These are phyloP conservation scores for Cheilosia soror DNA, from an alignment of 2,888 invertebrate species.

Conservation along the genomic window DNA sequence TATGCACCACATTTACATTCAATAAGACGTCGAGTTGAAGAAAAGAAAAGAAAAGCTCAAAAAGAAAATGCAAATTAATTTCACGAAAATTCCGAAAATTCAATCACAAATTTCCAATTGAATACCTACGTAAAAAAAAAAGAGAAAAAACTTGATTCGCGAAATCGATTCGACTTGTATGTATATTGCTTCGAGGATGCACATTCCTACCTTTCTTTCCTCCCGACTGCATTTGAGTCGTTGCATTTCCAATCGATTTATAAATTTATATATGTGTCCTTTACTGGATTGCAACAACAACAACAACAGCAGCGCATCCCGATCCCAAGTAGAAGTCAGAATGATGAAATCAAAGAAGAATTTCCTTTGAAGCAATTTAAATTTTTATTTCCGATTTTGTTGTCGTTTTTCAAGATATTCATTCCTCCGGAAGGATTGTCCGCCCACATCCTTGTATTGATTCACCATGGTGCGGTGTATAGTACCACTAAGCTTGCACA, in stretches of 20 bases:
- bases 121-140: slow-evolving; percentile 27
- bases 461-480: slow-evolving; percentile 18
- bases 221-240: slow-evolving; percentile 20
- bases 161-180: slow-evolving; percentile 50
- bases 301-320: neutral
- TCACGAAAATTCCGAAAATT: slow-evolving; percentile 48
- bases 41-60: slow-evolving; percentile 1
- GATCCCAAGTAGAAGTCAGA: slow-evolving; percentile 51
- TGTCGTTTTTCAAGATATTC: slow-evolving; percentile 18
- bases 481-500: slow-evolving; percentile 30
- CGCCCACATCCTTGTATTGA: slow-evolving; percentile 49
- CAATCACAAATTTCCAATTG: slow-evolving; percentile 66
- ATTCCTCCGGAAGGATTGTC: slow-evolving; percentile 32
- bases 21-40: neutral
- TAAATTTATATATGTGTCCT: slow-evolving; percentile 30
- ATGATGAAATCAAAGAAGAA: slow-evolving; percentile 63
- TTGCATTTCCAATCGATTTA: slow-evolving; percentile 44
- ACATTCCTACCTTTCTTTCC: slow-evolving; percentile 35
- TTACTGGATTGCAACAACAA: slow-evolving; percentile 10
- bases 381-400: slow-evolving; percentile 56
- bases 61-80: slow-evolving; percentile 39
- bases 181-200: slow-evolving; percentile 34
- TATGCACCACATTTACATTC: slow-evolving; percentile 26
- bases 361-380: slow-evolving; percentile 67
- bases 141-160: slow-evolving; percentile 3